A percentile compares a stretch with the other conserved stretches of the same genome.
Evolutionary conservation across 2,888 invertebrate genomes (phyloP).

Genomic region (Dicroscelio sp.): DNA sequence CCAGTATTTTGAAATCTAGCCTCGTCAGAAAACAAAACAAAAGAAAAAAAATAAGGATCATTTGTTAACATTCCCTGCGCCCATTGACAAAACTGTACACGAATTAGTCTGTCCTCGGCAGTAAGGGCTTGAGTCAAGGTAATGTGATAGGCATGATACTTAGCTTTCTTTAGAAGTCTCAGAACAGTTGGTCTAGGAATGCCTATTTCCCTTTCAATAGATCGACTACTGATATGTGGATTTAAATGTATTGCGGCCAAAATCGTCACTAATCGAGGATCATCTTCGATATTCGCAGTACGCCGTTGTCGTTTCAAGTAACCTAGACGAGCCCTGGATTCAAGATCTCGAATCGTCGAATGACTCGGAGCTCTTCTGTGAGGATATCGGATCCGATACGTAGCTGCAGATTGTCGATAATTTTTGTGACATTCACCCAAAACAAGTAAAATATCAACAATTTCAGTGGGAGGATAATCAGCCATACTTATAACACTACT

Average conservation of each 20-base stretch:
- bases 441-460: not conserved
- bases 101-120: not conserved
- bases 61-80: not conserved
- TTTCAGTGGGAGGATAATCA: not conserved
- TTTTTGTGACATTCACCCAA: not conserved
- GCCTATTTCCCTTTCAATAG: not conserved
- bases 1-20: not conserved
- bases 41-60: conserved; percentile 7
- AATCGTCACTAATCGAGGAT: not conserved
- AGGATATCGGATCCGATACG: not conserved
- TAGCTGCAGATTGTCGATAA: not conserved
- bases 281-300: not conserved
- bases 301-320: not conserved
- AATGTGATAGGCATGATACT: conserved; percentile 30
- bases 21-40: conserved; percentile 21
- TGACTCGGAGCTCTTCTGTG: not conserved
- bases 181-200: conserved; percentile 11
- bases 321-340: conserved; percentile 8
- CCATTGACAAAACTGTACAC: conserved; percentile 7
- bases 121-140: not conserved
- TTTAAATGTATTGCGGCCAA: not conserved
- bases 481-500: not conserved
- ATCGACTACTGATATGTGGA: not conserved
- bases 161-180: conserved; percentile 4
- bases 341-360: not conserved